Conservation (phyloP, 2,113 vertebrate species). For the Otus sunia region DNA sequence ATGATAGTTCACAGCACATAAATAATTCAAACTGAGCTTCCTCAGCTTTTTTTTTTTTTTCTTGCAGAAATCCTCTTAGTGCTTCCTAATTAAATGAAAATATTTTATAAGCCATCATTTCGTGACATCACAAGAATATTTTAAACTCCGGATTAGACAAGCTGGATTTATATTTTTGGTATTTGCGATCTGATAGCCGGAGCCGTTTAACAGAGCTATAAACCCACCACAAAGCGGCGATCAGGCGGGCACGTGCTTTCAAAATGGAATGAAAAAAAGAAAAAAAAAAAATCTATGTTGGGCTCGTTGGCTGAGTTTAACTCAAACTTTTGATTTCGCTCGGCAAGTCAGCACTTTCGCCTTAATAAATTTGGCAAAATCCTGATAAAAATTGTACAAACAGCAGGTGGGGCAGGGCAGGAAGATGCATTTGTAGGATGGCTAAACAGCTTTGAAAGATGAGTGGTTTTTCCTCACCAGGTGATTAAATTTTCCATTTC, state of each 20-base stretch:
- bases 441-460: too few species aligned
- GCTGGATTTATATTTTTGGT: neutral
- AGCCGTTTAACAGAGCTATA: neutral
- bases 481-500: rapidly evolving
- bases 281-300: too few species aligned
- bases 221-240: neutral
- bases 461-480: too few species aligned
- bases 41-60: neutral
- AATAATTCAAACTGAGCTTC: slow-evolving; percentile 33
- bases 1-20: neutral
- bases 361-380: neutral
- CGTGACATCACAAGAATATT: slow-evolving; percentile 41
- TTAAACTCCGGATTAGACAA: slow-evolving; percentile 27
- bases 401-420: neutral
- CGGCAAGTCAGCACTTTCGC: rapidly evolving
- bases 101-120: slow-evolving; percentile 35
- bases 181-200: rapidly evolving
- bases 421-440: rapidly evolving
- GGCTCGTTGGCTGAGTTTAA: neutral
- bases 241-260: rapidly evolving
- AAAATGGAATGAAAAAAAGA: neutral
- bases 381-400: neutral
- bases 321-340: neutral
- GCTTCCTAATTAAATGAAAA: slow-evolving; percentile 56
- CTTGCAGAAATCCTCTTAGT: slow-evolving; percentile 48